A percentile compares a stretch with the other conserved stretches of the same genome.
These are phyloP conservation scores for Lepidocyrtoides sp. DNA, from an alignment of 2,888 invertebrate species.

Conservation along the genomic window DNA sequence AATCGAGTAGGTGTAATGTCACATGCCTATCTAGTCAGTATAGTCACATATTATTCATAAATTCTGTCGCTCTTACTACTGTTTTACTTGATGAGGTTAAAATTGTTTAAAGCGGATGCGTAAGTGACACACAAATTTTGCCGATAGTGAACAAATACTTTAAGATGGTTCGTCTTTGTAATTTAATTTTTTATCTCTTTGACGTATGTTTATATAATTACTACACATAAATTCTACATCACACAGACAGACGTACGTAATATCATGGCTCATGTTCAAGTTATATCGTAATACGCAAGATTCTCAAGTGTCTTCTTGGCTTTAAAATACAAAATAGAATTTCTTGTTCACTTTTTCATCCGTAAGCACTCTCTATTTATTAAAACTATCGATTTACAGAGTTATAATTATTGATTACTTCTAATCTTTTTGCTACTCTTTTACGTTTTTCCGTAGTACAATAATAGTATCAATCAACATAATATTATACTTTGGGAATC, in stretches of 20 bases:
- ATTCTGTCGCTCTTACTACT: too few relatives aligned
- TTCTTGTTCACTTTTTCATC: background rate
- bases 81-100: too few relatives aligned
- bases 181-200: slow-evolving; percentile 44
- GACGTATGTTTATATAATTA: background rate
- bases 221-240: too few relatives aligned
- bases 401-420: background rate
- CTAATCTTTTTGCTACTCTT: background rate
- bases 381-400: background rate
- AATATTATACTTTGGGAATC: background rate
- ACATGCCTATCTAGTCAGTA: too few relatives aligned
- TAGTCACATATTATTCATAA: too few relatives aligned
- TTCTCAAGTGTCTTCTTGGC: slow-evolving; percentile 69
- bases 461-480: background rate
- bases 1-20: too few relatives aligned
- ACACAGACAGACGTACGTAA: slow-evolving; percentile 52
- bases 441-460: slow-evolving; percentile 26
- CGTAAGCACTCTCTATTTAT: background rate
- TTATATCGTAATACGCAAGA: slow-evolving; percentile 34
- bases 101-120: too few relatives aligned
- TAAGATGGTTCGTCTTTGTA: background rate
- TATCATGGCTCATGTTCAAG: slow-evolving; percentile 72
- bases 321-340: slow-evolving; percentile 18
- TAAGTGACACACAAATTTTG: too few relatives aligned
- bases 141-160: too few relatives aligned